These are phyloP conservation scores for Acleris literana DNA, from an alignment of 2,888 invertebrate species.

Conservation along the genomic window DNA sequence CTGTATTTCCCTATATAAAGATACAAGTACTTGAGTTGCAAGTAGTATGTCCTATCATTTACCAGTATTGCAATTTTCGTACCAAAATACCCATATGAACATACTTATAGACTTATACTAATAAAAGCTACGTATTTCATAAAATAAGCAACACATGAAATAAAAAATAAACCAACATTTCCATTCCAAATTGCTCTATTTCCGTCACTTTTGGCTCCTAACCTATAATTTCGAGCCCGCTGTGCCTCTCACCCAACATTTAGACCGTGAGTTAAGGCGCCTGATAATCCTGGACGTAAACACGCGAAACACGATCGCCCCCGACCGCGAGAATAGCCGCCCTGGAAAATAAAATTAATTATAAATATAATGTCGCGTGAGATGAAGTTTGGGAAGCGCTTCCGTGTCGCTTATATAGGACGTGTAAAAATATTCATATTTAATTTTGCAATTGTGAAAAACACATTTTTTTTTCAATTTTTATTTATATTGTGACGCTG, in stretches of 20 bases:
- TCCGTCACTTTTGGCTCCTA: constrained; percentile 1
- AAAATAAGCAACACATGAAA: too few species aligned
- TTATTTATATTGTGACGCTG: too few species aligned
- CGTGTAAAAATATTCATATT: neutral
- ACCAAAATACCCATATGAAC: too few species aligned
- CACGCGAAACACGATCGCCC: constrained; percentile 82
- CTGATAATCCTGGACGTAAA: constrained; percentile 80
- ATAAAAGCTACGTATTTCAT: neutral
- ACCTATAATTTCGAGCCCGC: constrained; percentile 28
- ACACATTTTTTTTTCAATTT: too few species aligned
- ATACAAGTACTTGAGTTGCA: too few species aligned
- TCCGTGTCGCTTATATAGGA: constrained; percentile 6
- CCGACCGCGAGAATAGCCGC: constrained; percentile 45
- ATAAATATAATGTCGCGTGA: constrained; percentile 4
- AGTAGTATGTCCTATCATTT: too few species aligned
- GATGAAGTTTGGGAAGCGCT: neutral
- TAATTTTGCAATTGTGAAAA: too few species aligned
- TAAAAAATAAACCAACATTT: neutral
- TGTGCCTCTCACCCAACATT: constrained; percentile 52
- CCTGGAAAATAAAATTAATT: constrained; percentile 24
- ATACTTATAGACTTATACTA: neutral
- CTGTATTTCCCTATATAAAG: too few species aligned
- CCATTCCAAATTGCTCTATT: neutral
- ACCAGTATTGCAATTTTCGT: too few species aligned
- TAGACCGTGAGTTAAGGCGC: constrained; percentile 74